Conservation (phyloP, 1,140 invertebrate genomes). For the Akabosia matsudoensis region DNA sequence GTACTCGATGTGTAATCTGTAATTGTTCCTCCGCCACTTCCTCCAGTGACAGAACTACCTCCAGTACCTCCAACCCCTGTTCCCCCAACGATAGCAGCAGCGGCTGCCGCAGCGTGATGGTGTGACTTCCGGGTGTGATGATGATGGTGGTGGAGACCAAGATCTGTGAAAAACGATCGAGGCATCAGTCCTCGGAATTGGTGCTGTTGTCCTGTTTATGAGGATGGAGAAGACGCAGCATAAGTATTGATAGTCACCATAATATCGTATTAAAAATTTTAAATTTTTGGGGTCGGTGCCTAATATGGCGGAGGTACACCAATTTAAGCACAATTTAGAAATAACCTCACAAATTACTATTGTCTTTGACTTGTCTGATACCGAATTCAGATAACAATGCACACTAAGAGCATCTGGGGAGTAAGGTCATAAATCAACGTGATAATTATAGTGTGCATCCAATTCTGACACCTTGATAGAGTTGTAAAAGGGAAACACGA, state of each 20-base stretch:
- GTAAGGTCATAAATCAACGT: constrained; percentile 9
- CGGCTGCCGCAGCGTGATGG: not conserved
- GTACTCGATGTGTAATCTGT: constrained; percentile 6
- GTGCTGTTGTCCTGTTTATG: constrained; percentile 36
- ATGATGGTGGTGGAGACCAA: constrained; percentile 15
- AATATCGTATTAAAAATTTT: no score
- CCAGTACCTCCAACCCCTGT: not conserved
- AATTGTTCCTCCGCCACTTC: not conserved
- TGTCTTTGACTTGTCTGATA: no score
- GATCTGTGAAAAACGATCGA: constrained; percentile 25
- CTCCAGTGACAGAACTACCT: not conserved
- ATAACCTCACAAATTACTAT: no score
- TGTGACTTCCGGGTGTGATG: not conserved
- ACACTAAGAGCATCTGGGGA: no score
- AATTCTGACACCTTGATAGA: not conserved
- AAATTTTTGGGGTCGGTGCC: no score
- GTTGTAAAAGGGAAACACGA: not conserved
- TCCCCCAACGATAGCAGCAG: not conserved
- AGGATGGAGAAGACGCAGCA: not conserved
- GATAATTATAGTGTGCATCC: constrained; percentile 1
- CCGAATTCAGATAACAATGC: no score
- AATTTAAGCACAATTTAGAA: no score
- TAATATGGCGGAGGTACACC: no score
- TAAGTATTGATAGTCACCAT: no score
- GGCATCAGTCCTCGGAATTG: constrained; percentile 44